Evolutionary conservation across 2,797 vertebrate genomes (phyloP).

Genomic region (Anableps anableps): DNA sequence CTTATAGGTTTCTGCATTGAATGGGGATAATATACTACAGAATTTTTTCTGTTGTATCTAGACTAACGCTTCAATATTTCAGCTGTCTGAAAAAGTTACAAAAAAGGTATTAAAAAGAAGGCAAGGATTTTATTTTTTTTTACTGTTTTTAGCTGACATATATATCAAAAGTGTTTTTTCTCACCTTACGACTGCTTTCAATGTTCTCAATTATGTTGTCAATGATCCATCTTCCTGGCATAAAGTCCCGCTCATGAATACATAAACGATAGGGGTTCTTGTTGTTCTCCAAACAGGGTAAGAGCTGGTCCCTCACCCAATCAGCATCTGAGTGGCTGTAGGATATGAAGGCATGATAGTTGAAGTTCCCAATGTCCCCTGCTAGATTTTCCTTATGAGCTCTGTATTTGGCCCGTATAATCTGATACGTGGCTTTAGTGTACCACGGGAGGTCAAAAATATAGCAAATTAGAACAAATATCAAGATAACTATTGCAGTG

Average conservation of each 20-base stretch:
- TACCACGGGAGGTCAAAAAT: constrained; percentile 86
- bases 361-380: constrained; percentile 32
- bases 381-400: constrained; percentile 63
- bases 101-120: background rate
- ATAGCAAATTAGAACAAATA: constrained; percentile 81
- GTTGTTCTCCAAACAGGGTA: constrained; percentile 80
- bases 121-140: background rate
- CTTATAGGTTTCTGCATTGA: too few relatives aligned
- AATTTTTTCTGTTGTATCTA: too few relatives aligned
- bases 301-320: constrained; percentile 85
- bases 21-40: too few relatives aligned
- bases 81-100: too few relatives aligned
- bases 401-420: constrained; percentile 84
- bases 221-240: constrained; percentile 89
- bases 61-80: too few relatives aligned
- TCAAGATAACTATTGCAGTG: constrained; percentile 69
- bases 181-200: constrained; percentile 86
- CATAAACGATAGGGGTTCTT: constrained; percentile 84
- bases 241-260: constrained; percentile 90
- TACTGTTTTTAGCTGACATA: background rate
- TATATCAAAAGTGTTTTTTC: background rate
- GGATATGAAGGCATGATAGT: constrained; percentile 89
- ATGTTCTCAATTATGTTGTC: constrained; percentile 94
- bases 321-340: constrained; percentile 86
- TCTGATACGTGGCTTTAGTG: constrained; percentile 82